These are phyloP conservation scores for Epinephelus cyanopodus DNA, from an alignment of 2,113 vertebrate genomes.

Conservation along the genomic window DNA sequence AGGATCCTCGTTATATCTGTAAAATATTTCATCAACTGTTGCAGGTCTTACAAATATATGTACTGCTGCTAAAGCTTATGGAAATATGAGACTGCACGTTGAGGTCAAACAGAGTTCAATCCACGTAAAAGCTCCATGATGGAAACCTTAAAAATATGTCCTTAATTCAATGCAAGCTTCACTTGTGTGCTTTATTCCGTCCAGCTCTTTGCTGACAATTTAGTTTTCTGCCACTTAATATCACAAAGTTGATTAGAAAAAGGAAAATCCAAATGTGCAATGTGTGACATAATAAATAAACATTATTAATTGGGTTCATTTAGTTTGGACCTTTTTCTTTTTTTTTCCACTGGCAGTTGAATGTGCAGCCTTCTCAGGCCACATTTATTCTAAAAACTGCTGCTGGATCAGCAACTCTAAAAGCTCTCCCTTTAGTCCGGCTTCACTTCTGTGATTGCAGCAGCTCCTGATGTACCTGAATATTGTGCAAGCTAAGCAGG, in stretches of 20 bases:
- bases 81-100: not conserved
- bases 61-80: not conserved
- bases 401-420: slow-evolving; percentile 69
- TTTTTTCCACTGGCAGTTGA: slow-evolving; percentile 44
- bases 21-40: too few relatives aligned
- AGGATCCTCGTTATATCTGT: too few relatives aligned
- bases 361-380: slow-evolving; percentile 52
- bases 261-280: not conserved
- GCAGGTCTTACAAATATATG: too few relatives aligned
- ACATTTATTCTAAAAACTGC: slow-evolving; percentile 55
- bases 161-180: not conserved
- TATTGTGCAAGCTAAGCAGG: slow-evolving; percentile 61
- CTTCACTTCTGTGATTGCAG: slow-evolving; percentile 53
- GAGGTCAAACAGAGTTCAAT: not conserved
- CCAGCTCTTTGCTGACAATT: slow-evolving; percentile 10
- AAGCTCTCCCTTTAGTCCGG: slow-evolving; percentile 48
- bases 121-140: not conserved
- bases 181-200: not conserved
- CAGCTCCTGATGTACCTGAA: slow-evolving; percentile 42
- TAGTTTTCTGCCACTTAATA: slow-evolving; percentile 4
- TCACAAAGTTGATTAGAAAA: slow-evolving; percentile 30
- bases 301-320: slow-evolving; percentile 62
- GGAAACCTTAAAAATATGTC: not conserved
- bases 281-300: slow-evolving; percentile 8
- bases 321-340: slow-evolving; percentile 27